Base-by-base conservation (phyloP, 2,113 vertebrate species). In the Oenanthe melanoleuca region DNA sequence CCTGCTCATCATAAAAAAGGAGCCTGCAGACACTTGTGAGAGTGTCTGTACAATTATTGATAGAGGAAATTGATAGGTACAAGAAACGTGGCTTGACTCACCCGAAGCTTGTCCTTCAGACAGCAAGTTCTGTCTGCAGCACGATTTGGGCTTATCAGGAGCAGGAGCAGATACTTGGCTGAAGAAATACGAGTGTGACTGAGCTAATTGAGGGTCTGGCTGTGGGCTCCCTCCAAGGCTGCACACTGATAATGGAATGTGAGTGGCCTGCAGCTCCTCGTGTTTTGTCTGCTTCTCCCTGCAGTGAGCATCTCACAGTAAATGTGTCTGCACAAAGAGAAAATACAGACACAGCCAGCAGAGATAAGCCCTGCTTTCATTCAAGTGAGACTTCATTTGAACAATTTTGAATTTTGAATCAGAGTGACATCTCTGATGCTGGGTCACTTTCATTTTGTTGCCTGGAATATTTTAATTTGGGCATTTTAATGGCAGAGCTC, bases 271-370 rank as follows among this genome's bases (percentile, higher is more conserved):
- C 0, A 56, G 63, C 28, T 77, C 37, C 50, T 26, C 2, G 6
- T 96, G 72, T 95, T 97, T 86, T 90, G 96, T 94, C 96, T 97
- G 12, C 67, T 42, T 31, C 53, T 72, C 17, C 3, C 59, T 25
- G 72, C 31, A 45, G 10, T 2, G 14, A n/a, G 24, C 0, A 0
- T 24, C 79, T 73, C 40, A 6, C 6, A 42, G 71, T 12, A 65
- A 70, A 72, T n/a, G 55, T 26, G 38, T 63, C 88, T 52, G 67
- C 82, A 84, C 56, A 86, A 8, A 2, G 6, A 59, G 55, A 80
- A 75, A 47, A 83, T 6, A 60, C 3, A 85, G 61, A 57, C 18
- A 15, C 4, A 50, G 21, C 66, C 2, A 10, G 31, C n/a, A 28
- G 3, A 90, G 86, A 80, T 77, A 80, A 70, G 60, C 17, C 6